Evolutionary conservation across 1,140 invertebrate genomes (phyloP).

Genomic region (Aphaenogaster floridana): DNA sequence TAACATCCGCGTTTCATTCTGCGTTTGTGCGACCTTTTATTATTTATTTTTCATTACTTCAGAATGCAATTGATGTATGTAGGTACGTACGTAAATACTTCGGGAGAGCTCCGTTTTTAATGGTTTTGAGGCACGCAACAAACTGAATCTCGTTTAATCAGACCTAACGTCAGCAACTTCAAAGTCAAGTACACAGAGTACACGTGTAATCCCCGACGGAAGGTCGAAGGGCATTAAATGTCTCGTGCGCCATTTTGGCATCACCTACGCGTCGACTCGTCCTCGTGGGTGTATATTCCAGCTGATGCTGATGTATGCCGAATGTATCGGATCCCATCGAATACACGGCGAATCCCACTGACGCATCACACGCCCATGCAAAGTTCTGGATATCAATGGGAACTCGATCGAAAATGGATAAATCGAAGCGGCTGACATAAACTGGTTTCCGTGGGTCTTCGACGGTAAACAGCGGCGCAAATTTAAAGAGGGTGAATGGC

Average conservation of each 20-base stretch:
- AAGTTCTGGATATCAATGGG: conserved; percentile 42
- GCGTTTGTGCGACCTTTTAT: background rate
- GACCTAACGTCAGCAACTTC: conserved; percentile 9
- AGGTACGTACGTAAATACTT: background rate
- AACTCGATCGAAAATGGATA: conserved; percentile 53
- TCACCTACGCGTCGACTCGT: conserved; percentile 35
- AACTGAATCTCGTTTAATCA: background rate
- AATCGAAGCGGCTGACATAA: conserved; percentile 41
- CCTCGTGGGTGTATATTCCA: conserved; percentile 44
- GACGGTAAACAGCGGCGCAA: background rate
- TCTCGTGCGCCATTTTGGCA: conserved; percentile 47
- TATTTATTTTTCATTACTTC: conserved; percentile 18
- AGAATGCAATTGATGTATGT: background rate
- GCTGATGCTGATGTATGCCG: conserved; percentile 54
- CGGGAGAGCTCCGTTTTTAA: background rate
- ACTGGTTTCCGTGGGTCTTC: conserved; percentile 25
- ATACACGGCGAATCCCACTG: conserved; percentile 13
- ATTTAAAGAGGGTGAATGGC: background rate
- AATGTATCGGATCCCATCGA: conserved; percentile 48
- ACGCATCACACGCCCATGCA: conserved; percentile 14
- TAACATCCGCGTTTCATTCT: background rate
- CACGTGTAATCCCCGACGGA: conserved; percentile 43
- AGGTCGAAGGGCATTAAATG: conserved; percentile 49
- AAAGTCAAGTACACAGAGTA: conserved; percentile 32
- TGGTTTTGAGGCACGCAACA: background rate